phyloP scores from a whole-genome alignment of 2,797 vertebrate genomes.

The Liparis tanakae region DNA sequence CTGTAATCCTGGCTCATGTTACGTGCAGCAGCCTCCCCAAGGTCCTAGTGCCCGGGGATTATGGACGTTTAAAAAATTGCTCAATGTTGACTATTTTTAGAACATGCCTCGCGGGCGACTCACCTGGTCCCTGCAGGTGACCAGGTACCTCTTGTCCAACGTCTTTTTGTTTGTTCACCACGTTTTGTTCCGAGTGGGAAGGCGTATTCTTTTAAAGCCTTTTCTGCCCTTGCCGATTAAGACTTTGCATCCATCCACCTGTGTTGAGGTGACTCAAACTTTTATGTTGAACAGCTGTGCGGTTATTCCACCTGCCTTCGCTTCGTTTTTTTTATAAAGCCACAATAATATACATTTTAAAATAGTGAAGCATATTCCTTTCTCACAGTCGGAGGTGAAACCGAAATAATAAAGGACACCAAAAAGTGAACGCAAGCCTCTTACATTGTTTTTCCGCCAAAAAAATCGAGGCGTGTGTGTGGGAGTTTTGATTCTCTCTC shows the following conservation, averaged over 20 bases:
- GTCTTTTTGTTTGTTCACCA: too few relatives aligned
- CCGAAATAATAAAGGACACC: conserved; percentile 7
- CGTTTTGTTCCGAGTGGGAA: not conserved
- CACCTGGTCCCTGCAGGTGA: too few relatives aligned
- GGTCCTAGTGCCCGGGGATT: too few relatives aligned
- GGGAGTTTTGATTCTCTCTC: conserved; percentile 27
- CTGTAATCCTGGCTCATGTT: too few relatives aligned
- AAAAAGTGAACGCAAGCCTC: conserved; percentile 19
- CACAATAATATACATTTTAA: not conserved
- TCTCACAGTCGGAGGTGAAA: conserved; percentile 18
- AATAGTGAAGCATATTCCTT: not conserved
- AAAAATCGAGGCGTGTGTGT: conserved; percentile 40
- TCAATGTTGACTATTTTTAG: too few relatives aligned
- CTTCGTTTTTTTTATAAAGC: not conserved
- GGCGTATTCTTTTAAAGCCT: not conserved
- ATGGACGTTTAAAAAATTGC: too few relatives aligned
- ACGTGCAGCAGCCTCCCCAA: too few relatives aligned
- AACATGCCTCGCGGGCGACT: too few relatives aligned
- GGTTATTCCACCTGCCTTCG: not conserved
- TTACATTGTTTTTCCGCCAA: conserved; percentile 40
- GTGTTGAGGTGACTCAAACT: not conserved
- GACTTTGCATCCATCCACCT: not conserved
- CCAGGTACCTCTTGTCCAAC: too few relatives aligned
- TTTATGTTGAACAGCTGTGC: not conserved
- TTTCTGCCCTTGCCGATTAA: not conserved